Conservation (phyloP, 2,797 vertebrate species). For the Strix occidentalis region DNA sequence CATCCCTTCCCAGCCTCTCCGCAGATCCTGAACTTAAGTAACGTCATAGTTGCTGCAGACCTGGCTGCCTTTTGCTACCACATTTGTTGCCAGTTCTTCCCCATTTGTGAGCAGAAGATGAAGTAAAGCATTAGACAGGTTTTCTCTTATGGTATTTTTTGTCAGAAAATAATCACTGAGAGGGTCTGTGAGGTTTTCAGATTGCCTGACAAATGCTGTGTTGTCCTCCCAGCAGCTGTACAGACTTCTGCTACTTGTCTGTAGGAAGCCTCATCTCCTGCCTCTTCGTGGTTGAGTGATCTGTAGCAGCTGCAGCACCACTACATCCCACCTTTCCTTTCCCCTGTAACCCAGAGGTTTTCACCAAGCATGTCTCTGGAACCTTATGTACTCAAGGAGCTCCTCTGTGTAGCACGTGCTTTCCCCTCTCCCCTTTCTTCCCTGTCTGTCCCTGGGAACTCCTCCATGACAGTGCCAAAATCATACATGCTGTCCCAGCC, state of each 20-base stretch:
- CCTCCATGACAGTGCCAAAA: background rate
- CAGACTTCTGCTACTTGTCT: background rate
- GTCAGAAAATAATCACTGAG: background rate
- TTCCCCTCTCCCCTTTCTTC: background rate
- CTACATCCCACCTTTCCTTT: background rate
- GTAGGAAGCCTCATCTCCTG: background rate
- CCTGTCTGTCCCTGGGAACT: background rate
- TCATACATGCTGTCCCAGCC: rapidly evolving
- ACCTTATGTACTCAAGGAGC: background rate
- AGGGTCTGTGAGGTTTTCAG: background rate
- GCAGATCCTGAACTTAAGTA: background rate
- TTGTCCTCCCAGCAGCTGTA: background rate
- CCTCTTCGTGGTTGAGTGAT: background rate
- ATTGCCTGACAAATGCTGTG: background rate
- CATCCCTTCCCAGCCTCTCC: background rate
- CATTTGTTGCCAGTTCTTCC: background rate
- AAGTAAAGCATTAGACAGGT: background rate
- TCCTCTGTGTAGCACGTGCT: rapidly evolving
- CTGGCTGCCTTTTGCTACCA: background rate
- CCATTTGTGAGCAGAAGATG: background rate
- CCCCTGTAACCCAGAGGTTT: background rate
- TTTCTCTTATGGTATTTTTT: background rate
- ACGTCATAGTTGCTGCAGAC: background rate
- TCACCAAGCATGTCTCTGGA: background rate
- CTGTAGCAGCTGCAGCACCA: background rate